Base-by-base conservation (phyloP, 2,888 invertebrate genomes). In the Agrilus biguttatus region DNA sequence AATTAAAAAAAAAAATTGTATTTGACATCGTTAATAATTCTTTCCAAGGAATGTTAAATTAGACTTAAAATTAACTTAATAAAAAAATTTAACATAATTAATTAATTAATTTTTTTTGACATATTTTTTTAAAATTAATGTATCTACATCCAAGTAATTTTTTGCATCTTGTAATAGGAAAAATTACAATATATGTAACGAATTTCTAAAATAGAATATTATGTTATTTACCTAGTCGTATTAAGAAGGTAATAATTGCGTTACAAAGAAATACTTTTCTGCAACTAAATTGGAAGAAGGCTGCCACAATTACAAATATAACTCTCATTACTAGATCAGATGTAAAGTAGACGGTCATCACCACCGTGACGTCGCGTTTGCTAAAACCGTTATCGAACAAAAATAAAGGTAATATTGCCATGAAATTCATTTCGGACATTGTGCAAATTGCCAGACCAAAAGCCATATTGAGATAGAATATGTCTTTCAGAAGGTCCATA, bases 371-470 rank as follows among this genome's bases (percentile, higher is more conserved):
- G 52, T 81, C 72, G 51, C 69, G 66, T 57, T 71, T 66, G 7
- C 66, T 62, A 55, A 74, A 78, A 46, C 74, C 75, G 42, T 70
- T 65, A 2, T 74, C 72, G 43, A 70, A 70, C 45, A 81, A 65
- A 47, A 80, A 65, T 52, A 83, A 55, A 1, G 85, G 83, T 47
- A 83, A 73, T 40, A 85, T 56, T 1, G 79, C 77, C 50, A 78
- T 73, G 58, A 85, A 85, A 0, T 78, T 77, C 36, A 78, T 69
- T 58, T 85, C 84, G 5, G 81, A 74, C 44, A 78, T 78, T 46
- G 80, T 71, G 4, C 78, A 74, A 44, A 83, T 69, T 1, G 81
- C 73, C 56, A 81, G 71, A 34, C 84, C 85, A 32, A 82, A 58
- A 40, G 77, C 74, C 44, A 83, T 79, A 56, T 82, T 84, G 8